Conservation (phyloP, 1,140 invertebrate species). For the roundworm (Caenorhabditis elegans) region DNA sequence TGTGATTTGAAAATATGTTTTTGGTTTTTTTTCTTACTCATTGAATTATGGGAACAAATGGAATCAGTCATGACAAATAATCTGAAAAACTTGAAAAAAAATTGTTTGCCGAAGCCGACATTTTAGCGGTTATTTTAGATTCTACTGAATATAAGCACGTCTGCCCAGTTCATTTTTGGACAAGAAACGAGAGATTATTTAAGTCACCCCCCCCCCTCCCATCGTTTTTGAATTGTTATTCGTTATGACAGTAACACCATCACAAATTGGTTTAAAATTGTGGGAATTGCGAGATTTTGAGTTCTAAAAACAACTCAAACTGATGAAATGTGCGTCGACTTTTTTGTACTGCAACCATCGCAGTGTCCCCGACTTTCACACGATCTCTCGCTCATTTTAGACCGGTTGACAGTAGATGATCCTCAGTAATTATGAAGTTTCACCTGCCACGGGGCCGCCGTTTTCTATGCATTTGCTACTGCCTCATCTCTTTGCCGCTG, state of each 20-base stretch:
- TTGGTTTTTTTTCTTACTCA: no score
- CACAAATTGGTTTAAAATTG: not conserved
- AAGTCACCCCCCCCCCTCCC: no score
- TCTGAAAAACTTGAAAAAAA: no score
- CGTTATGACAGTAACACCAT: slow-evolving; percentile 12
- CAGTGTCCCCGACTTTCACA: not conserved
- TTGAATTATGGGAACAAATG: no score
- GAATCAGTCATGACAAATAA: no score
- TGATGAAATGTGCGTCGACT: slow-evolving; percentile 18
- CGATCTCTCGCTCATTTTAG: slow-evolving; percentile 15
- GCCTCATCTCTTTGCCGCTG: not conserved
- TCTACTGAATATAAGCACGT: no score
- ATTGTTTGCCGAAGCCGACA: no score
- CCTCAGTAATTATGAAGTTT: slow-evolving; percentile 33
- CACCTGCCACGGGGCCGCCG: not conserved
- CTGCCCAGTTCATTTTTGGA: no score
- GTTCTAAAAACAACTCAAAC: slow-evolving; percentile 32
- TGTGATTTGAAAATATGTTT: no score
- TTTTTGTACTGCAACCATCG: not conserved
- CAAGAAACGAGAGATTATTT: not conserved
- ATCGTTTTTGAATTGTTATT: not conserved
- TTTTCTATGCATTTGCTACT: slow-evolving; percentile 20
- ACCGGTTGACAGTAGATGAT: slow-evolving; percentile 29
- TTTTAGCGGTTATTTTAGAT: no score
- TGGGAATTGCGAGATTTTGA: not conserved